Conservation (phyloP, 2,797 vertebrate species). For the Diplodus sargus region DNA sequence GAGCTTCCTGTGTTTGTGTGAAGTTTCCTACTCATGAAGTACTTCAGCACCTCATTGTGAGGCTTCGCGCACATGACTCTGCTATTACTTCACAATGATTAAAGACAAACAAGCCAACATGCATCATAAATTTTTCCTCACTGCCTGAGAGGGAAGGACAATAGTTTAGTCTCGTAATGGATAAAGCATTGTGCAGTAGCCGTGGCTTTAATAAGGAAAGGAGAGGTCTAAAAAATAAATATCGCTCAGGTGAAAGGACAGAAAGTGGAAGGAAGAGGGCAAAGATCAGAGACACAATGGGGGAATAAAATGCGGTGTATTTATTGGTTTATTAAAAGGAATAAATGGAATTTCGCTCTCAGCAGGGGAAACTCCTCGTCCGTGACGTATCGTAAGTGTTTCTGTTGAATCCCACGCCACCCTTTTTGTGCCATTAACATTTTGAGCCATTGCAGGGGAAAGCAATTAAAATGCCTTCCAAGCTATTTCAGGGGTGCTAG, state of each 20-base stretch:
- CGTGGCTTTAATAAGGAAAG: constrained; percentile 13
- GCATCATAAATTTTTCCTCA: constrained; percentile 60
- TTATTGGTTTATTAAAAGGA: constrained; percentile 50
- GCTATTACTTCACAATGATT: constrained; percentile 77
- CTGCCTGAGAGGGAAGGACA: constrained; percentile 45
- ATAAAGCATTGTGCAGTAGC: constrained; percentile 25
- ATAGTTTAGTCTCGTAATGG: constrained; percentile 30
- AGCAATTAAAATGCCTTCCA: constrained; percentile 84
- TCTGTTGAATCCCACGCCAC: constrained; percentile 27
- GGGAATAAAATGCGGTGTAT: constrained; percentile 52
- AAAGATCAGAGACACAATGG: constrained; percentile 59
- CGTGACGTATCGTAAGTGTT: constrained; percentile 27
- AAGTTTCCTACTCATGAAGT: constrained; percentile 93
- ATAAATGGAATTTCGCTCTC: constrained; percentile 25
- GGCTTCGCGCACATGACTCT: constrained; percentile 70
- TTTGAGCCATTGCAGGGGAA: constrained; percentile 78
- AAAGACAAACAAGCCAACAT: constrained; percentile 69
- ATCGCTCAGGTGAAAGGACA: constrained; percentile 59
- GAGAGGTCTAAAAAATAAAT: constrained; percentile 53
- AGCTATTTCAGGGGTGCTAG: constrained; percentile 82
- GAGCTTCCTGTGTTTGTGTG: constrained; percentile 99
- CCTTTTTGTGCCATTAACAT: constrained; percentile 55
- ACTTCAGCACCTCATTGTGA: constrained; percentile 88
- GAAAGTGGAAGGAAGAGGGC: constrained; percentile 60
- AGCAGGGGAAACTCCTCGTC: constrained; percentile 24